Conservation (phyloP, 2,113 vertebrate genomes). For the Rhodinocichla rosea region DNA sequence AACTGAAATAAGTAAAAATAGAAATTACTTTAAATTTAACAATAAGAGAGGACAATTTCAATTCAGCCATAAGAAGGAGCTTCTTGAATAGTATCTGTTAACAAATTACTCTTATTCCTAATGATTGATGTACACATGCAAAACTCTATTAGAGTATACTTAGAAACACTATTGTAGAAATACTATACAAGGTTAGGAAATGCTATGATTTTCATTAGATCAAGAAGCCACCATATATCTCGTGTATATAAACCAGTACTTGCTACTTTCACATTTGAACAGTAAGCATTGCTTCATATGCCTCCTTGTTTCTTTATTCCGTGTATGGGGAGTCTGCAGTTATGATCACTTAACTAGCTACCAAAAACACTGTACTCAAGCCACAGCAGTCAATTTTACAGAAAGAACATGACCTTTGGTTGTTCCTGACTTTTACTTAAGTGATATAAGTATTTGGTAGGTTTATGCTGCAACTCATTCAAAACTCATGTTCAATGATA, state of each 20-base stretch:
- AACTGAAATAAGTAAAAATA: not conserved
- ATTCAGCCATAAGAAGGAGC: not conserved
- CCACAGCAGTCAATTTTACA: not conserved
- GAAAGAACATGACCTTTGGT: not conserved
- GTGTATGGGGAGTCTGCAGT: not conserved
- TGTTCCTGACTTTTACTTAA: not conserved
- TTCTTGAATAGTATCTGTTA: not conserved
- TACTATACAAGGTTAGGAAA: not conserved
- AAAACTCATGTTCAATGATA: slow-evolving; percentile 21
- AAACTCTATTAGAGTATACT: not conserved
- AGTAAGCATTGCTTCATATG: not conserved
- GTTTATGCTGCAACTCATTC: not conserved
- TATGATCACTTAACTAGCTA: not conserved
- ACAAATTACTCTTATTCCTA: not conserved
- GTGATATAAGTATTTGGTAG: not conserved
- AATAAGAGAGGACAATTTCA: not conserved
- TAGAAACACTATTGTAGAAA: not conserved
- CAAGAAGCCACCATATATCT: not conserved
- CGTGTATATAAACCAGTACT: not conserved
- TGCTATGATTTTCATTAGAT: not conserved
- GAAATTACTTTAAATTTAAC: not conserved
- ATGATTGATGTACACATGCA: not conserved
- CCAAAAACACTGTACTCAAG: not conserved
- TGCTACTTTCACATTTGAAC: not conserved
- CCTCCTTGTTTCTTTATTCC: not conserved